Evolutionary conservation across 2,113 vertebrate species (phyloP), one percentile per base, ranked within the genome.

Genomic region (Regulus satrapa): DNA sequence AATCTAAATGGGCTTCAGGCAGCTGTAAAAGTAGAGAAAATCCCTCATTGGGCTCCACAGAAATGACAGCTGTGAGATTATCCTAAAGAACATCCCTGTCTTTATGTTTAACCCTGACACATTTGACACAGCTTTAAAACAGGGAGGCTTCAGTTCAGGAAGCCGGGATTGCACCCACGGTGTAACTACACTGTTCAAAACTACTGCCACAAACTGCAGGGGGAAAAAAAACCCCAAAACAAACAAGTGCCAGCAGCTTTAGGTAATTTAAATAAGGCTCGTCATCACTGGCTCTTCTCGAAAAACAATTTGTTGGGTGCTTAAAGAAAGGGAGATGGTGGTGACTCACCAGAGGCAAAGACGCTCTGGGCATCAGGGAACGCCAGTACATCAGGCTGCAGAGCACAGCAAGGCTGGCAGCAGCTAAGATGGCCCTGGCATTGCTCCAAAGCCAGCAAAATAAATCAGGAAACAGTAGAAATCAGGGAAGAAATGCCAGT

Each of bases 271-370:
- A 84, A 58, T 10, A 49, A 71, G 5, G 41, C 7, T 88, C 11
- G 75, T 20, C 26, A 32, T 15, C 20, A 4, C 16, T 19, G 3
- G 2, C 18, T 68, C 51, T 52, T 48, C 48, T 67, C 0, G 0
- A 59, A 67, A 77, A 58, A 14, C 16, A 48, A 36, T 38, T 24
- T 49, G 69, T 46, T 34, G 69, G 48, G 43, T 71, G 56, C 58
- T 79, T 21, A 61, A 28, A 55, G 69, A 16, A 52, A 78, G 85
- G 71, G 41, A 64, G 40, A 8, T 6, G 45, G 36, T 55, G 54
- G n/a, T 76, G 72, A 68, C 54, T 94, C 58, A 79, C 9, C 67
- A 43, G 48, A 23, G 75, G 69, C 52, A 34, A 2, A 21, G 64
- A 55, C 55, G 51, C 23, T n/a, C 21, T 21, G 26, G 28, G 66